Evolutionary conservation across 1,140 invertebrate genomes (phyloP).

Genomic region (Fopius arisanus): DNA sequence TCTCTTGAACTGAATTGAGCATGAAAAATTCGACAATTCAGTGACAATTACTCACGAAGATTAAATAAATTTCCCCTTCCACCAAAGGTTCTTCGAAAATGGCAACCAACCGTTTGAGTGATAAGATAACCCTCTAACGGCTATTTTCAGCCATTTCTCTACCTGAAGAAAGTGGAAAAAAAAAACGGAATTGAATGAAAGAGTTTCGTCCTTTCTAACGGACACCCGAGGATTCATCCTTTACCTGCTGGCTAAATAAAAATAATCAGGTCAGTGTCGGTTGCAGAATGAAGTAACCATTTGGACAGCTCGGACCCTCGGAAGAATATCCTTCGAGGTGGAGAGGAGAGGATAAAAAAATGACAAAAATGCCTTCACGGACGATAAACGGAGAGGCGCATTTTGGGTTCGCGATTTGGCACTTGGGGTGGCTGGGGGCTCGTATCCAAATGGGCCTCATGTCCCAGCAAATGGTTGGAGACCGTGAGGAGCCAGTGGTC

Average conservation of each 20-base stretch:
- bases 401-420: not conserved
- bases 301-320: not conserved
- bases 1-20: too few species aligned
- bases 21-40: too few species aligned
- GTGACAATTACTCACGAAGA: too few species aligned
- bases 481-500: not conserved
- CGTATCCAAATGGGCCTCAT: not conserved
- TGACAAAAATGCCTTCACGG: conserved; percentile 34
- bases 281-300: conserved; percentile 25
- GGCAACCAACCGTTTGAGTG: not conserved
- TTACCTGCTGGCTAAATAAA: conserved; percentile 32
- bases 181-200: not conserved
- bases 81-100: too few species aligned
- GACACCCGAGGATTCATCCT: conserved; percentile 19
- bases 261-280: conserved; percentile 42
- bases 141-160: conserved; percentile 13
- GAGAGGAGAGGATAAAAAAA: conserved; percentile 13
- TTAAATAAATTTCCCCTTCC: too few species aligned
- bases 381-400: conserved; percentile 34
- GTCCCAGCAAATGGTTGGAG: not conserved
- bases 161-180: conserved; percentile 10
- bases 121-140: not conserved
- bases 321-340: not conserved
- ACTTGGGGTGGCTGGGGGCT: not conserved
- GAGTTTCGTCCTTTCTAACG: conserved; percentile 13